These are phyloP conservation scores for Sterna hirundo DNA, from an alignment of 2,113 vertebrate genomes.

Conservation along the genomic window DNA sequence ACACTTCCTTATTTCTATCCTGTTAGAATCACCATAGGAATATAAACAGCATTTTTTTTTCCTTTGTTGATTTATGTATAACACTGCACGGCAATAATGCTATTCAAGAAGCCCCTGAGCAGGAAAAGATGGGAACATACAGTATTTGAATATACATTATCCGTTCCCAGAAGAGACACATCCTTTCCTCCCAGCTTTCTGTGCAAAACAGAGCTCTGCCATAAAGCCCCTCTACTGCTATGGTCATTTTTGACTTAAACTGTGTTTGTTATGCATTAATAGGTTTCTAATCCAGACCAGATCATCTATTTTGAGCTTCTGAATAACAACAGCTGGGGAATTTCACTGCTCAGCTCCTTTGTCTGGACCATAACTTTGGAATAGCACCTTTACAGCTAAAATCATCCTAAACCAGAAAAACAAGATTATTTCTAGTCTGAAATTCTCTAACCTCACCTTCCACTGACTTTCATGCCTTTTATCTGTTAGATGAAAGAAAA, in stretches of 20 bases:
- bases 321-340: neutral
- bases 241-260: neutral
- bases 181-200: neutral
- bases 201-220: neutral
- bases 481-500: slow-evolving; percentile 18
- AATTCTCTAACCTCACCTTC: neutral
- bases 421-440: neutral
- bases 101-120: neutral
- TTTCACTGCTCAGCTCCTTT: neutral
- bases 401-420: neutral
- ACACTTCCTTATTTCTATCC: neutral
- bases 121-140: neutral
- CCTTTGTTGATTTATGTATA: slow-evolving; percentile 14
- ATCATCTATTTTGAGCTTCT: neutral
- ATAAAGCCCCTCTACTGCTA: neutral
- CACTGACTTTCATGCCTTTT: neutral
- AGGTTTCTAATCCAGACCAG: neutral
- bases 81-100: neutral
- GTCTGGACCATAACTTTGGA: neutral
- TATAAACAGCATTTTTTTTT: neutral
- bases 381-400: neutral
- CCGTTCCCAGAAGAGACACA: neutral
- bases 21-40: neutral
- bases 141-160: neutral
- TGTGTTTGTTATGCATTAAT: neutral